A percentile compares a stretch with the other conserved stretches of the same genome.
These are phyloP conservation scores for Nasonia oneida DNA, from an alignment of 2,888 invertebrate species.

Conservation along the genomic window DNA sequence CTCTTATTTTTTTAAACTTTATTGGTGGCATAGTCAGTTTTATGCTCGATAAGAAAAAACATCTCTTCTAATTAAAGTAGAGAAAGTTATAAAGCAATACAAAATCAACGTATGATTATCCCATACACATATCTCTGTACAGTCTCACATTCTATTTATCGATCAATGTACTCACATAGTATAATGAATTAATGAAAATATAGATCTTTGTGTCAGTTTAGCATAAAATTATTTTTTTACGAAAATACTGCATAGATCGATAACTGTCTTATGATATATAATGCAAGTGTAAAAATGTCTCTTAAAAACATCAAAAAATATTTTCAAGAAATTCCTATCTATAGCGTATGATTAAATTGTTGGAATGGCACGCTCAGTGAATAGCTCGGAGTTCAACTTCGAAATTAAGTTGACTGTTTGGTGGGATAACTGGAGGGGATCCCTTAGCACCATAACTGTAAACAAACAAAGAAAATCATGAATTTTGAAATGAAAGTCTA, in stretches of 20 bases:
- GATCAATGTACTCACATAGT: constrained; percentile 29
- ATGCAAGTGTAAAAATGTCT: constrained; percentile 47
- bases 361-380: constrained; percentile 78
- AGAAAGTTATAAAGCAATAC: constrained; percentile 52
- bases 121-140: constrained; percentile 54
- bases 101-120: constrained; percentile 57
- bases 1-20: constrained; percentile 53
- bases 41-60: constrained; percentile 35
- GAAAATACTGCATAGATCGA: constrained; percentile 59
- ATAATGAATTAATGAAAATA: constrained; percentile 54
- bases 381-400: constrained; percentile 94
- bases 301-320: constrained; percentile 52
- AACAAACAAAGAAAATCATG: constrained; percentile 70
- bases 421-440: constrained; percentile 91
- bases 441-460: constrained; percentile 88
- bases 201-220: constrained; percentile 47
- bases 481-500: not conserved
- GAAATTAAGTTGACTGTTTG: constrained; percentile 92
- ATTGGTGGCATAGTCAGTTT: constrained; percentile 49
- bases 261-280: constrained; percentile 53
- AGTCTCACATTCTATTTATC: constrained; percentile 51
- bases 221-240: constrained; percentile 51
- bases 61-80: constrained; percentile 24
- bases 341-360: constrained; percentile 20
- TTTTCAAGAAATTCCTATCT: constrained; percentile 56